These are phyloP conservation scores for Sprattus sprattus DNA, from an alignment of 2,113 vertebrate species.

Conservation along the genomic window DNA sequence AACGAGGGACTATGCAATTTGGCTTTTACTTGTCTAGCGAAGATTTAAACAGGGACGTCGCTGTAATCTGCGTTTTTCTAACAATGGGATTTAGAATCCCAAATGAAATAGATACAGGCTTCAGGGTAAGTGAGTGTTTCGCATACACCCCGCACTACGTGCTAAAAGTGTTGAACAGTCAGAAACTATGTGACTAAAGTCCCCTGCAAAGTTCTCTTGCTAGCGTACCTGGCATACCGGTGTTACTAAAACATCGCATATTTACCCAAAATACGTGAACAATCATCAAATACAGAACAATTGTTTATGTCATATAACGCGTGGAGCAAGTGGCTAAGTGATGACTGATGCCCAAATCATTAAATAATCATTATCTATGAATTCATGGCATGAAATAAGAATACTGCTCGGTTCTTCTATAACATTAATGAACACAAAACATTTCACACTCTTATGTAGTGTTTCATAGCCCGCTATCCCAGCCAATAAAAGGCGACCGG, in stretches of 20 bases:
- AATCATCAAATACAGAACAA: not conserved
- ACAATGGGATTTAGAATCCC: not conserved
- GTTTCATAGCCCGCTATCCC: not conserved
- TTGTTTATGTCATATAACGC: not conserved
- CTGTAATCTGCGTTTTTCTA: not conserved
- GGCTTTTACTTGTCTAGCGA: not conserved
- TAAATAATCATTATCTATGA: not conserved
- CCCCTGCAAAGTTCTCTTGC: not conserved
- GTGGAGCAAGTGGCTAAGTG: not conserved
- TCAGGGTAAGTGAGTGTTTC: not conserved
- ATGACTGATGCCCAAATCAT: not conserved
- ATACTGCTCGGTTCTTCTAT: not conserved
- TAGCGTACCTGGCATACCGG: not conserved
- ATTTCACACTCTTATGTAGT: constrained; percentile 11
- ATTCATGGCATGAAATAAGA: not conserved
- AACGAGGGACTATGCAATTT: not conserved
- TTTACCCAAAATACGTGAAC: not conserved
- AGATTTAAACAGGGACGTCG: not conserved
- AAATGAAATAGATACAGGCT: not conserved
- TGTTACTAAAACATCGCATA: too few species aligned
- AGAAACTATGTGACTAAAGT: not conserved
- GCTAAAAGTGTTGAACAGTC: not conserved
- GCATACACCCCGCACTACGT: not conserved
- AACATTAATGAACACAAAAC: not conserved
- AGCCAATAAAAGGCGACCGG: constrained; percentile 24